A percentile compares a stretch with the other conserved stretches of the same genome.
These are phyloP conservation scores for Antechinus stuartii DNA, from an alignment of 2,113 vertebrate genomes.

Conservation along the genomic window DNA sequence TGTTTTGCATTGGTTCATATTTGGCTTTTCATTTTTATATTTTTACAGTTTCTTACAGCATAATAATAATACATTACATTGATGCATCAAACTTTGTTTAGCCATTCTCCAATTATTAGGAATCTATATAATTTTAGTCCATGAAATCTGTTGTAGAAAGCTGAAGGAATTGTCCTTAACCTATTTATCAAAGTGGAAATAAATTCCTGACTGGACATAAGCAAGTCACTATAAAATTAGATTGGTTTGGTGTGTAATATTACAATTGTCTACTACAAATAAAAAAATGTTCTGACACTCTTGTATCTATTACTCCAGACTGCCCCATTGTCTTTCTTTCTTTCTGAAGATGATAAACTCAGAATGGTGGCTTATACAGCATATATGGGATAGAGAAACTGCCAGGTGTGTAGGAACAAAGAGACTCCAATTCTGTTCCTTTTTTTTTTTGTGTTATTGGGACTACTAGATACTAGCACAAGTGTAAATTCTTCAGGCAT, in stretches of 20 bases:
- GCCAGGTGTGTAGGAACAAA: neutral
- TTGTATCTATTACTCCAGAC: neutral
- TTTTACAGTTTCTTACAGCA: neutral
- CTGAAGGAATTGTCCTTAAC: neutral
- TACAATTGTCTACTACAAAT: neutral
- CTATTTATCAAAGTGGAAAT: neutral
- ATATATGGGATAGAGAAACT: neutral
- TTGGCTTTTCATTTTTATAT: neutral
- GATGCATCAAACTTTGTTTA: neutral
- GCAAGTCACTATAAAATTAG: neutral
- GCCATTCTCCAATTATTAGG: neutral
- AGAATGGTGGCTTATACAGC: neutral
- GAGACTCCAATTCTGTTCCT: neutral
- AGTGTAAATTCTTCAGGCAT: neutral
- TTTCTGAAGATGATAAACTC: neutral
- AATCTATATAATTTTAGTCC: neutral
- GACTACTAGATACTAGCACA: neutral
- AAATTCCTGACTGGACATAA: neutral
- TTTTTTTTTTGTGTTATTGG: neutral
- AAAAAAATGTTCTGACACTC: neutral
- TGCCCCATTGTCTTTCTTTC: neutral
- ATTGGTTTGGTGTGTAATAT: neutral
- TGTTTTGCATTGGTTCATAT: neutral
- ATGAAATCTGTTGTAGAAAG: neutral
- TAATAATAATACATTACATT: neutral